phyloP scores from a whole-genome alignment of 2,888 invertebrate genomes.

The Xestia c-nigrum region DNA sequence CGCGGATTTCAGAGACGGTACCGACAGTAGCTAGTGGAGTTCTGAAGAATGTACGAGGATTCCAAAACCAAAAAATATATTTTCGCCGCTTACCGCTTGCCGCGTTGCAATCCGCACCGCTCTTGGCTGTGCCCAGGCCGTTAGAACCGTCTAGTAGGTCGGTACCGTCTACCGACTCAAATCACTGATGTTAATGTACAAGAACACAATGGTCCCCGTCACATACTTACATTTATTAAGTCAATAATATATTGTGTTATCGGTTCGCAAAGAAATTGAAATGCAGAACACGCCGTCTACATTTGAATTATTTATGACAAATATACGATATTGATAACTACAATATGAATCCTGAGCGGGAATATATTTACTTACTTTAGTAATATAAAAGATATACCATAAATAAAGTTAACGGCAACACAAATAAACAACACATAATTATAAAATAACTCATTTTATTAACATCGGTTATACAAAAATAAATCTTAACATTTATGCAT shows the following conservation, averaged over 20 bases:
- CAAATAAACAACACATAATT: conserved; percentile 9
- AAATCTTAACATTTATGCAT: conserved; percentile 37
- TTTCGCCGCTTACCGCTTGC: too few relatives aligned
- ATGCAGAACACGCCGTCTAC: conserved; percentile 13
- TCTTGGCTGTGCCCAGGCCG: too few relatives aligned
- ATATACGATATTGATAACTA: background rate
- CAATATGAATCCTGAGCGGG: background rate
- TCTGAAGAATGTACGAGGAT: too few relatives aligned
- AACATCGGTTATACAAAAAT: conserved; percentile 56
- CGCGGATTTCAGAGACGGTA: too few relatives aligned
- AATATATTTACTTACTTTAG: background rate
- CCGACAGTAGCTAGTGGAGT: too few relatives aligned
- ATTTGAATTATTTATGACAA: conserved; percentile 27
- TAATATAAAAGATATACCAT: too few relatives aligned
- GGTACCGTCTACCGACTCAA: background rate
- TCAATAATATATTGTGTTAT: conserved; percentile 3
- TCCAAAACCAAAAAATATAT: too few relatives aligned
- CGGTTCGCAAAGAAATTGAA: conserved; percentile 22
- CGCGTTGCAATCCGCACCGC: too few relatives aligned
- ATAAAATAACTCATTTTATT: conserved; percentile 57
- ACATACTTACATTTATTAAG: background rate
- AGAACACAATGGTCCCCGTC: background rate
- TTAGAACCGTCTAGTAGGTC: too few relatives aligned
- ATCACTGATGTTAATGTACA: background rate
- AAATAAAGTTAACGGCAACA: too few relatives aligned